A percentile compares a stretch with the other conserved stretches of the same genome.
These are phyloP conservation scores for Pseudorhombus dupliciocellatus DNA, from an alignment of 2,113 vertebrate species.

Conservation along the genomic window DNA sequence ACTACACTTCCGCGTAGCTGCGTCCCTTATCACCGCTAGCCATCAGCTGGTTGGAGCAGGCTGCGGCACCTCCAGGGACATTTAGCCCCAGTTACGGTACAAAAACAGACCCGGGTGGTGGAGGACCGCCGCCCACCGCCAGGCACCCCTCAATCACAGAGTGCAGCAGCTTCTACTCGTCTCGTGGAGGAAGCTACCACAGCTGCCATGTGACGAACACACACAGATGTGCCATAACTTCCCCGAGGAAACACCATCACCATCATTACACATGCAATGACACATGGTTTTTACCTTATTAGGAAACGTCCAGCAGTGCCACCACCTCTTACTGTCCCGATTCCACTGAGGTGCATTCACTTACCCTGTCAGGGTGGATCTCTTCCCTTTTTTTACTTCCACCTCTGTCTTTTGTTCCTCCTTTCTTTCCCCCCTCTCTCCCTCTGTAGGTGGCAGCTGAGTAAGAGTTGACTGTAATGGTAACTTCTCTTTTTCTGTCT, in stretches of 20 bases:
- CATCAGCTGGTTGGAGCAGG: slow-evolving; percentile 31
- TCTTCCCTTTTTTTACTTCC: slow-evolving; percentile 38
- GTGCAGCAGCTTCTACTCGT: neutral
- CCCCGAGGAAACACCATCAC: neutral
- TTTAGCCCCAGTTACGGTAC: neutral
- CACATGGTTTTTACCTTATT: slow-evolving; percentile 55
- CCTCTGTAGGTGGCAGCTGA: slow-evolving; percentile 30
- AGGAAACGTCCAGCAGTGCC: slow-evolving; percentile 41
- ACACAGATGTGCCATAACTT: neutral
- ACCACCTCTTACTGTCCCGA: neutral
- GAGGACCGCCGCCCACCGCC: neutral
- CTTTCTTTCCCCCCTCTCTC: neutral
- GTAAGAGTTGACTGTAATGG: slow-evolving; percentile 60
- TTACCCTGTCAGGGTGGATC: slow-evolving; percentile 50
- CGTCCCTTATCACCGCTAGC: slow-evolving; percentile 33
- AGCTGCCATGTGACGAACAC: neutral
- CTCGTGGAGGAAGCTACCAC: neutral
- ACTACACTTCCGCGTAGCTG: slow-evolving; percentile 70
- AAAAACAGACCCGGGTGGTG: neutral
- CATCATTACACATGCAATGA: slow-evolving; percentile 1
- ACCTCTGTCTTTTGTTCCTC: slow-evolving; percentile 51
- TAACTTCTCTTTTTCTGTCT: slow-evolving; percentile 61
- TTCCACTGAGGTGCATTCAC: slow-evolving; percentile 18
- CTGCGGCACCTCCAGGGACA: neutral
- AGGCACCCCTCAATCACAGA: neutral